A percentile compares a stretch with the other conserved stretches of the same genome.
Evolutionary conservation across 2,888 invertebrate genomes (phyloP).

Genomic region (Hylaea fasciaria): DNA sequence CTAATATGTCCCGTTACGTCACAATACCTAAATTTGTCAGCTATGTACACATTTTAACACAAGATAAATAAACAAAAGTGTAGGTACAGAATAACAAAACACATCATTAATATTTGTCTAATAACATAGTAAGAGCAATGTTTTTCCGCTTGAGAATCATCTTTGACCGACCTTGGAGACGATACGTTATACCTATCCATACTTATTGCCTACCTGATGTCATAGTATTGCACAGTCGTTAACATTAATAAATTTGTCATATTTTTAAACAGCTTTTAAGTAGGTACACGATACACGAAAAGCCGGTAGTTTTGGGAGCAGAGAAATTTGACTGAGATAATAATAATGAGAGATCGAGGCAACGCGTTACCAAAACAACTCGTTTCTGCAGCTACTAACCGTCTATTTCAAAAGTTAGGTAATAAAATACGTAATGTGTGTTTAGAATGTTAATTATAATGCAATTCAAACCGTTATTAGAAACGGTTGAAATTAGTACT

Average conservation of each 20-base stretch:
- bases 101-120: background rate
- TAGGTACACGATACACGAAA: constrained; percentile 18
- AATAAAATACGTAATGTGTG: background rate
- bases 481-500: too few relatives aligned
- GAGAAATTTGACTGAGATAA: constrained; percentile 14
- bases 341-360: constrained; percentile 6
- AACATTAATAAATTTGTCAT: constrained; percentile 33
- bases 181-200: constrained; percentile 9
- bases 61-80: too few relatives aligned
- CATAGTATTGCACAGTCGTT: constrained; percentile 29
- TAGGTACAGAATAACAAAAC: background rate
- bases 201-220: constrained; percentile 30
- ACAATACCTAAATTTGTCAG: too few relatives aligned
- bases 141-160: constrained; percentile 28
- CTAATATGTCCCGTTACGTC: too few relatives aligned
- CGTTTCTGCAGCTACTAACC: background rate
- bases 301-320: constrained; percentile 10
- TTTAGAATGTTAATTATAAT: background rate
- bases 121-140: constrained; percentile 25
- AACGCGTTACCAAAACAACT: constrained; percentile 3
- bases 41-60: too few relatives aligned
- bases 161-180: constrained; percentile 36
- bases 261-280: constrained; percentile 15
- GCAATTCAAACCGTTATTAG: background rate
- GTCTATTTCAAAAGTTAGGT: constrained; percentile 1